These are phyloP conservation scores for Bellardia pandia DNA, from an alignment of 2,888 invertebrate species.

Conservation along the genomic window DNA sequence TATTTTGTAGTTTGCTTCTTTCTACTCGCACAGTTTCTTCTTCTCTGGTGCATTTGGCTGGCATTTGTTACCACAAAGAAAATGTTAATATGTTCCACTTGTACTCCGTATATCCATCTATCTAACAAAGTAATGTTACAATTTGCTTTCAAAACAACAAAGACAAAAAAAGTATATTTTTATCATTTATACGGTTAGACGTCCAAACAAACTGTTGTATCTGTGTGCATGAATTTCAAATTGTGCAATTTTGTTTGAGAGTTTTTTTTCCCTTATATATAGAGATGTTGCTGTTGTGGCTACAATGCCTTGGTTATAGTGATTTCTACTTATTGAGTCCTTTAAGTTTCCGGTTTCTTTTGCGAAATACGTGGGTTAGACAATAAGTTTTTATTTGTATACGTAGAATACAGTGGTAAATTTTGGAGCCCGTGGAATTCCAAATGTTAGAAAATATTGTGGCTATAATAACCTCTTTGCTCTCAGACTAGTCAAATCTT, in stretches of 20 bases:
- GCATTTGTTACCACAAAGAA: slow-evolving; percentile 63
- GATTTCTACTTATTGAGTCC: slow-evolving; percentile 23
- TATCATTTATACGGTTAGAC: background rate
- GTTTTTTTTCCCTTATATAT: background rate
- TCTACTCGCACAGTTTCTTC: background rate
- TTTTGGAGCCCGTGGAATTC: too few species aligned
- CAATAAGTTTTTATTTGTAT: too few species aligned
- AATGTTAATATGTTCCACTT: slow-evolving; percentile 43
- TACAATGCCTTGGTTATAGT: background rate
- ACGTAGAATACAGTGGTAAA: too few species aligned
- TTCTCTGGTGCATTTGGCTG: slow-evolving; percentile 28
- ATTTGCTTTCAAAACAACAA: slow-evolving; percentile 56
- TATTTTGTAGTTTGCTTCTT: background rate
- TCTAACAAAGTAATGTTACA: slow-evolving; percentile 59
- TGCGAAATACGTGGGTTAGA: background rate
- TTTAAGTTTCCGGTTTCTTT: slow-evolving; percentile 35
- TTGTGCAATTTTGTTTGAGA: slow-evolving; percentile 49
- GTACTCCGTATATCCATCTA: slow-evolving; percentile 35
- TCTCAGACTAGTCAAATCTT: too few species aligned
- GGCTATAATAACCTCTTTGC: too few species aligned
- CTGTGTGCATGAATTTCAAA: slow-evolving; percentile 9
- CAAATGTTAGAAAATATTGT: too few species aligned
- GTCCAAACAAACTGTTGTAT: background rate
- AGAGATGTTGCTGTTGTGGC: slow-evolving; percentile 4
- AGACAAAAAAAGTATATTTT: background rate